Percentiles rank a stretch among this genome's conserved stretches.
phyloP scores from a whole-genome alignment of 2,888 invertebrate species.

The Dione juno region DNA sequence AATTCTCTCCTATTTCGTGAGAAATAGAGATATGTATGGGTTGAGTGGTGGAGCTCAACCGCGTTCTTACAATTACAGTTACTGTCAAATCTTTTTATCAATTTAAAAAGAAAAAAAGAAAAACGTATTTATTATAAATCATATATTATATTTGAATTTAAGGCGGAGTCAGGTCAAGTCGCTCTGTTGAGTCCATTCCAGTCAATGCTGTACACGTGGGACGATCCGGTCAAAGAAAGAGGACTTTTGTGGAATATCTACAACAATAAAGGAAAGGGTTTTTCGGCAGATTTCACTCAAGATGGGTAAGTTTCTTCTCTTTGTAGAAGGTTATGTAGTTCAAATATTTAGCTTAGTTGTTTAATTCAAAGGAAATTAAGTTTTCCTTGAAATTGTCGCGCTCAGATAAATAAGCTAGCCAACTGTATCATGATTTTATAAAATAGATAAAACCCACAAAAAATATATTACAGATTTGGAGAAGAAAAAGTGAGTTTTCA shows the following conservation, averaged over 20 bases:
- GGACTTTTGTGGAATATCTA: slow-evolving; percentile 92
- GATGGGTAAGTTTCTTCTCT: slow-evolving; percentile 81
- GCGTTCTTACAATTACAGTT: too few relatives aligned
- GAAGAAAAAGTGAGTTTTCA: slow-evolving; percentile 89
- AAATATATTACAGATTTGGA: slow-evolving; percentile 75
- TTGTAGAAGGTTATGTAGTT: too few relatives aligned
- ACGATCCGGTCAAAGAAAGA: slow-evolving; percentile 89
- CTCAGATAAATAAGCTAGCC: too few relatives aligned
- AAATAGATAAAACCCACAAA: too few relatives aligned
- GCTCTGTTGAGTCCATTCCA: slow-evolving; percentile 90
- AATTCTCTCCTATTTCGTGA: too few relatives aligned
- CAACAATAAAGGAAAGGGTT: slow-evolving; percentile 89
- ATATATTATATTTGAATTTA: background rate
- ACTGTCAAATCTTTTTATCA: too few relatives aligned
- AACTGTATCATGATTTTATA: too few relatives aligned
- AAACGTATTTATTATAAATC: background rate
- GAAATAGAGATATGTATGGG: too few relatives aligned
- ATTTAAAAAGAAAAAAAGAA: too few relatives aligned
- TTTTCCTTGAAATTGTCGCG: too few relatives aligned
- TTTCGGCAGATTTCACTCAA: slow-evolving; percentile 87
- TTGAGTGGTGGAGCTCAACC: too few relatives aligned
- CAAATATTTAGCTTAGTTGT: background rate
- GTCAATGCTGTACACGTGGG: slow-evolving; percentile 92
- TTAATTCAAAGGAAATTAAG: too few relatives aligned
- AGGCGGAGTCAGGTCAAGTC: slow-evolving; percentile 80